phyloP scores from a whole-genome alignment of 2,888 invertebrate species.

The Timandra comae region DNA sequence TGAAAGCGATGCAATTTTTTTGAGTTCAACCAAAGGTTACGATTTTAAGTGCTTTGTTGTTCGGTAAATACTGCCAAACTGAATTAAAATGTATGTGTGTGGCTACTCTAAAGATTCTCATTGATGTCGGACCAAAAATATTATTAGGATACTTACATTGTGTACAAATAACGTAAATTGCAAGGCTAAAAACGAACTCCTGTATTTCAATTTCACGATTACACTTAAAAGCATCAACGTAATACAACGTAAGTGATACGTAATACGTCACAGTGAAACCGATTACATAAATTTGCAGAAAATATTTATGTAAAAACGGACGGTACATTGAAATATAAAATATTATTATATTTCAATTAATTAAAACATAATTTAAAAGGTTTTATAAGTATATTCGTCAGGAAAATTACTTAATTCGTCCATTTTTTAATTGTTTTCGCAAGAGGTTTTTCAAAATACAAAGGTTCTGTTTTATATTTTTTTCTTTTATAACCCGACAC shows the following conservation, averaged over 20 bases:
- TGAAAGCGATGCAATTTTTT: too few species aligned
- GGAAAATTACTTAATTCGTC: constrained; percentile 16
- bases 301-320: constrained; percentile 10
- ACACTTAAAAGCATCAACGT: constrained; percentile 16
- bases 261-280: constrained; percentile 13
- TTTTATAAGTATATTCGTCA: constrained; percentile 22
- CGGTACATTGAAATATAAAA: constrained; percentile 20
- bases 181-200: constrained; percentile 24
- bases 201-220: constrained; percentile 20
- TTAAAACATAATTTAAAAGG: constrained; percentile 20
- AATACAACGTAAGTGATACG: constrained; percentile 16
- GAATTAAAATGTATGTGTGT: too few species aligned
- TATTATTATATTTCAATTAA: constrained; percentile 19
- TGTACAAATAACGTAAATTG: constrained; percentile 23
- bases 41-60: too few species aligned
- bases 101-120: too few species aligned
- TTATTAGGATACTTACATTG: constrained; percentile 26
- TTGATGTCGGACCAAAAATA: too few species aligned
- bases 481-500: too few species aligned
- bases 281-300: constrained; percentile 15
- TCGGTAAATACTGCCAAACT: too few species aligned
- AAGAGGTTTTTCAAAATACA: too few species aligned
- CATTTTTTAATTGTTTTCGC: too few species aligned
- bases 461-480: too few species aligned
- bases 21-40: too few species aligned